A percentile compares a stretch with the other conserved stretches of the same genome.
Evolutionary conservation across 2,113 vertebrate species (phyloP).

Genomic region (Megaceryle maxima): DNA sequence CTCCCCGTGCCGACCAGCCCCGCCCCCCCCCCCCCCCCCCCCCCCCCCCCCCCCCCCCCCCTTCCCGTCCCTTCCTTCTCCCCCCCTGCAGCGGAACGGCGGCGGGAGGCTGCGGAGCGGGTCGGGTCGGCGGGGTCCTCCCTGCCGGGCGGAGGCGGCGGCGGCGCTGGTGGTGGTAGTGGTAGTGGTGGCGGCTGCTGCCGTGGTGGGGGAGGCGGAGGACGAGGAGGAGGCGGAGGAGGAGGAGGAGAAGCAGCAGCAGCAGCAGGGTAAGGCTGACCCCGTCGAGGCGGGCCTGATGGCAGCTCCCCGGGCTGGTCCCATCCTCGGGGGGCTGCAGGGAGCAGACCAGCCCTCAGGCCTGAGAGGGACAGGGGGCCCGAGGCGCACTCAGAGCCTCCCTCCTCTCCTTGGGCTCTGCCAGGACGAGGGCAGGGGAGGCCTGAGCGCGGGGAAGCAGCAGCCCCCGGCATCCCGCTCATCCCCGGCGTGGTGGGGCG

Average conservation of each 20-base stretch:
- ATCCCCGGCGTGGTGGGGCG: neutral
- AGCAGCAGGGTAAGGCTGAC: constrained; percentile 48
- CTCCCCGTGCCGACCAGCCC: too few relatives aligned
- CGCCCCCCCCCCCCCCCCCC: neutral
- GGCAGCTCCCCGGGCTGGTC: neutral
- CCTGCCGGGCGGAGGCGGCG: constrained; percentile 65
- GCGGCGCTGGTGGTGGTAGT: constrained; percentile 51
- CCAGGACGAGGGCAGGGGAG: neutral
- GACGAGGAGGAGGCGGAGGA: constrained; percentile 10
- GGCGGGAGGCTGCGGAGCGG: constrained; percentile 71
- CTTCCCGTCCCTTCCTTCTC: constrained; percentile 22
- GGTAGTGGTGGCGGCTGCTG: constrained; percentile 28
- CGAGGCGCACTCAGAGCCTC: neutral
- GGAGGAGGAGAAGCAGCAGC: neutral
- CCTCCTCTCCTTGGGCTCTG: neutral
- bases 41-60: neutral
- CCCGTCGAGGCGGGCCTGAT: constrained; percentile 20
- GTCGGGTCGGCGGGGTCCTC: constrained; percentile 69
- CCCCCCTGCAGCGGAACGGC: constrained; percentile 79
- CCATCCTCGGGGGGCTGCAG: neutral
- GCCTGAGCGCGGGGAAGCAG: neutral
- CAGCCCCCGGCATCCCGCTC: neutral
- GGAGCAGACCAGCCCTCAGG: neutral
- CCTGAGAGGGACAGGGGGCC: neutral
- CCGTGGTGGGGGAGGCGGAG: constrained; percentile 50